Base-by-base conservation (phyloP, 2,888 invertebrate species). In the Cheilosia impressa region DNA sequence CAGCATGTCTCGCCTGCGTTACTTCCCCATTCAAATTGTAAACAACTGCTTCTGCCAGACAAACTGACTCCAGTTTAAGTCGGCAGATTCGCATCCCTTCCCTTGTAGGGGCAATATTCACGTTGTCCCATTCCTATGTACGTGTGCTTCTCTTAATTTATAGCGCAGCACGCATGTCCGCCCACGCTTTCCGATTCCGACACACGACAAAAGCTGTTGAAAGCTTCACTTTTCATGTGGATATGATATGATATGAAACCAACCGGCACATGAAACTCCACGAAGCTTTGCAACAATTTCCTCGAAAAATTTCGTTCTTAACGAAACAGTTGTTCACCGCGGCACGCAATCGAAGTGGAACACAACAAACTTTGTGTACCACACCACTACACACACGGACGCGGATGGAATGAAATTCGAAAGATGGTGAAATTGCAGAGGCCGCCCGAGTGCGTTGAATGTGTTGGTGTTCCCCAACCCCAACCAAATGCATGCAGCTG, bases 251-350 rank as follows among this genome's bases (percentile, higher is more conserved):
- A 76, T 41, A 6, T 24, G 79, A 78, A 73, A 62, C 47, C 66
- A 62, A 73, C 55, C 73, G 83, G 78, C 68, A 73, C 55, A 68
- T 66, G 62, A 68, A 78, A 83, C 63, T 68, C 38, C 19, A 68
- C 45, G 38, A 69, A 83, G 62, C 60, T 58, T 83, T 79, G 79
- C 68, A 83, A 83, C 78, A 83, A 83, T 73, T 69, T 78, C 66
- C 52, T 72, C 45, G 27, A 72, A 1, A 43, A 22, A 57, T 31
- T 73, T 63, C 22, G 22, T 13, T 55, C 27, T 55, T 45, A 60
- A 71, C 71, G 71, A 58, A 71, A 50, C 66, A 31, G 31, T 45
- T 41, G 22, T 34, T 45, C 22, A 34, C 19, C 4, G 4, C 13
- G 69, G 65, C 9, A 63, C 57, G 34, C 27, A 27, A 47, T 22